phyloP scores from a whole-genome alignment of 2,888 invertebrate species.

The Aspidiotus destructor region DNA sequence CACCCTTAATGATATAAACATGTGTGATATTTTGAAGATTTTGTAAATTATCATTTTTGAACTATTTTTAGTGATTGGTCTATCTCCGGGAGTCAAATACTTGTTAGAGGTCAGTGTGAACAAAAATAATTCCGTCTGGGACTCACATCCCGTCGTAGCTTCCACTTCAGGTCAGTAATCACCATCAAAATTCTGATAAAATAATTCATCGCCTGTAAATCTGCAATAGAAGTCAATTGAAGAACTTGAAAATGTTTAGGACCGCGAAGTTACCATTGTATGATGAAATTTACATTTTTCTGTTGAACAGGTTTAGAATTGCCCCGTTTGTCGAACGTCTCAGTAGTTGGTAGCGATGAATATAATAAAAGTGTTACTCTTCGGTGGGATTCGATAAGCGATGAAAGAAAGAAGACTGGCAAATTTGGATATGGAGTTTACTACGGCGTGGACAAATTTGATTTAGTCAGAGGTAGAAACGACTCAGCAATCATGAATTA shows the following conservation, averaged over 20 bases:
- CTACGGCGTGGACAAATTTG: constrained; percentile 53
- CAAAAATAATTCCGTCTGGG: constrained; percentile 50
- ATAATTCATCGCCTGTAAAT: too few relatives aligned
- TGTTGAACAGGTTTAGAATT: constrained; percentile 22
- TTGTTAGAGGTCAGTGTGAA: constrained; percentile 54
- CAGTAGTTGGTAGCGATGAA: constrained; percentile 43
- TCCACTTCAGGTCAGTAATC: constrained; percentile 37
- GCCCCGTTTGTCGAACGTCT: too few relatives aligned
- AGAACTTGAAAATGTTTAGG: too few relatives aligned
- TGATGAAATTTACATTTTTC: neutral
- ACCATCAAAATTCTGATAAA: neutral
- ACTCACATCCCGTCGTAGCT: constrained; percentile 37
- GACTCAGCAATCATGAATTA: neutral
- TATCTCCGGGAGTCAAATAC: constrained; percentile 49
- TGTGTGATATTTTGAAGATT: neutral
- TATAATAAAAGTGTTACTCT: constrained; percentile 54
- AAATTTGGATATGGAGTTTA: constrained; percentile 61
- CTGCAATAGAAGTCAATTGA: too few relatives aligned
- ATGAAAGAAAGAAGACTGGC: constrained; percentile 46
- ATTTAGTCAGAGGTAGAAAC: constrained; percentile 44
- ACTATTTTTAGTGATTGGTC: constrained; percentile 44
- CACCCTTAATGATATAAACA: constrained; percentile 21
- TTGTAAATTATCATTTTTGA: neutral
- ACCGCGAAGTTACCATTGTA: neutral
- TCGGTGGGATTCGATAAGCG: constrained; percentile 53